Evolutionary conservation across 2,113 vertebrate species (phyloP).

Genomic region (Muntiacus reevesi): DNA sequence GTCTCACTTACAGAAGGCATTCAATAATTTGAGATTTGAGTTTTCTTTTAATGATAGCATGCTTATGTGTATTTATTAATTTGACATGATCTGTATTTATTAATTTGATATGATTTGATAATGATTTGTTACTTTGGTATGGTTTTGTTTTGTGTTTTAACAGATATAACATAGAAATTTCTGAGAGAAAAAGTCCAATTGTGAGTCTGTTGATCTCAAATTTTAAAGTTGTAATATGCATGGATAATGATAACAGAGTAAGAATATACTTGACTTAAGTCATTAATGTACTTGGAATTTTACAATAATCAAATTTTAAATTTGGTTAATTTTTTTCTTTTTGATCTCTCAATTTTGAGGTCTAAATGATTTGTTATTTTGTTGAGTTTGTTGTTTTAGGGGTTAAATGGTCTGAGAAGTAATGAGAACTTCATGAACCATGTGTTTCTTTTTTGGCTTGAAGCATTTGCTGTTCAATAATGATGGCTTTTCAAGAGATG

Average conservation of each 20-base stretch:
- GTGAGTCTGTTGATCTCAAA: not conserved
- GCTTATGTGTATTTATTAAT: not conserved
- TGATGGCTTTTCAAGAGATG: not conserved
- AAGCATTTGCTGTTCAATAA: not conserved
- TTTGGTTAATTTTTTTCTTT: not conserved
- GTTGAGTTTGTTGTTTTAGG: not conserved
- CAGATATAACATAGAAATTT: not conserved
- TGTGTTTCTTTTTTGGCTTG: not conserved
- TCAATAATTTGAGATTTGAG: not conserved
- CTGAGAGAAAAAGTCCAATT: not conserved
- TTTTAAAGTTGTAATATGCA: not conserved
- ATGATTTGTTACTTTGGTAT: not conserved
- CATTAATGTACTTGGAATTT: not conserved
- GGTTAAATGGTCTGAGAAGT: not conserved
- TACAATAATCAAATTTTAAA: constrained; percentile 15
- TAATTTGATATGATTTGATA: not conserved
- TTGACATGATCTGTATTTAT: not conserved
- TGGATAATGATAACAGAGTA: not conserved
- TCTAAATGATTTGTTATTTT: not conserved
- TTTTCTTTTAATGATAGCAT: not conserved
- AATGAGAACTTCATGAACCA: not conserved
- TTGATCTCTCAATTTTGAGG: not conserved
- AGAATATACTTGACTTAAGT: not conserved
- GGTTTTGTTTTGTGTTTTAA: not conserved
- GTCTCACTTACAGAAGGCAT: not conserved